Evolutionary conservation across 2,888 invertebrate species (phyloP).

Genomic region (Thymelicus sylvestris): DNA sequence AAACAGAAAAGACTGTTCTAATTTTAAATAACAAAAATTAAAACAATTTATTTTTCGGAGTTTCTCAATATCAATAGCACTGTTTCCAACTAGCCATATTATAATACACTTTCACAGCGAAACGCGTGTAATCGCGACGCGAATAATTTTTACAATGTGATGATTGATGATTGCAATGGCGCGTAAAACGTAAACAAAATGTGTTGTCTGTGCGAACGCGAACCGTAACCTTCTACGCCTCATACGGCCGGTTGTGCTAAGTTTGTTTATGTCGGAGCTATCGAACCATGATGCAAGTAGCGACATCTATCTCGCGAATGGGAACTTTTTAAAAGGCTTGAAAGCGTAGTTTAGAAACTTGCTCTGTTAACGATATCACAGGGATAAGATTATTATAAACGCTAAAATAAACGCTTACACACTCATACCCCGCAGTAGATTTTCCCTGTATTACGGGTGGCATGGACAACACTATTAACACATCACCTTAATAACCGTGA

Average conservation of each 20-base stretch:
- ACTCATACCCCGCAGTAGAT: too few species aligned
- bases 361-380: too few species aligned
- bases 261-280: conserved; percentile 36
- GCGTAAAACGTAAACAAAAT: conserved; percentile 58
- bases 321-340: conserved; percentile 10
- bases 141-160: conserved; percentile 56
- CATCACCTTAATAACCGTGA: too few species aligned
- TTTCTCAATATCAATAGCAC: conserved; percentile 9
- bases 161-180: conserved; percentile 39
- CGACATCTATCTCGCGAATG: conserved; percentile 20
- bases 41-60: conserved; percentile 15
- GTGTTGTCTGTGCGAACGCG: conserved; percentile 53
- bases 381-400: too few species aligned
- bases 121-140: conserved; percentile 51
- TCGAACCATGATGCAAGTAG: conserved; percentile 33
- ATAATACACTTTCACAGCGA: conserved; percentile 21
- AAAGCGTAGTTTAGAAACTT: too few species aligned
- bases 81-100: conserved; percentile 8
- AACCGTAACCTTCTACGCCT: conserved; percentile 22
- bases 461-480: too few species aligned
- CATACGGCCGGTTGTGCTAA: not conserved
- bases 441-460: too few species aligned
- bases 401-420: too few species aligned
- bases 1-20: conserved; percentile 8
- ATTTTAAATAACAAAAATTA: conserved; percentile 17